Evolutionary conservation across 2,797 vertebrate genomes (phyloP), one percentile per base, ranked within the genome.

Genomic region (Paguma larvata): DNA sequence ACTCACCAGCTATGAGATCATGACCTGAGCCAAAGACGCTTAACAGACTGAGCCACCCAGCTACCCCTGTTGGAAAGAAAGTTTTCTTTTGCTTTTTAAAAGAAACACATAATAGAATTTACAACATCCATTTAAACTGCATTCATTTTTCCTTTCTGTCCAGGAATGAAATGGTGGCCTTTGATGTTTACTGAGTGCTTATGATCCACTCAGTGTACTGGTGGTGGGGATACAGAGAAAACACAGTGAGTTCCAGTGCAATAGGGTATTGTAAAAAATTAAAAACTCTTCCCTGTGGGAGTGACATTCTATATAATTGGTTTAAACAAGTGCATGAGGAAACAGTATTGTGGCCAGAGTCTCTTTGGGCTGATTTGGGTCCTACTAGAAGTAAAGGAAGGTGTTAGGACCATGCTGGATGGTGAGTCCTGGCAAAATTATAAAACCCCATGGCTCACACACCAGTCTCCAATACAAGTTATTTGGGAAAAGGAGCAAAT

Each of bases 311-410:
- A 21, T 84, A 38, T 59, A 44, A 78, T 72, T 87, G 83, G 21
- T 25, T 72, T 95, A 73, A 97, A 73, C 23, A 92, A 95, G 88
- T 78, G 9, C 15, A 41, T 25, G 34, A 84, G 27, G 32, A 90
- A 92, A 84, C 30, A 80, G 70, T 27, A 90, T 11, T 87, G 46
- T 32, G 19, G 12, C 19, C 62, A 80, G 79, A 44, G 38, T 92
- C 46, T 96, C 56, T 70, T 53, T 82, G 46, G 30, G 23, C 21
- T 89, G 70, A 87, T 77, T 48, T 63, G 38, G 41, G 44, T 85
- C 32, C 72, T 75, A 70, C 41, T 38, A 75, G 21, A 92, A 95
- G n/a, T 6, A 48, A 84, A 80, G n/a, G 8, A 79, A 86, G 14
- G 15, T 77, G 65, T 75, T 59, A 75, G 46, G 56, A 86, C 41